Evolutionary conservation across 1,140 invertebrate genomes (phyloP), one percentile per base, ranked within the genome.

Genomic region (Stegodyphus mimosarum): DNA sequence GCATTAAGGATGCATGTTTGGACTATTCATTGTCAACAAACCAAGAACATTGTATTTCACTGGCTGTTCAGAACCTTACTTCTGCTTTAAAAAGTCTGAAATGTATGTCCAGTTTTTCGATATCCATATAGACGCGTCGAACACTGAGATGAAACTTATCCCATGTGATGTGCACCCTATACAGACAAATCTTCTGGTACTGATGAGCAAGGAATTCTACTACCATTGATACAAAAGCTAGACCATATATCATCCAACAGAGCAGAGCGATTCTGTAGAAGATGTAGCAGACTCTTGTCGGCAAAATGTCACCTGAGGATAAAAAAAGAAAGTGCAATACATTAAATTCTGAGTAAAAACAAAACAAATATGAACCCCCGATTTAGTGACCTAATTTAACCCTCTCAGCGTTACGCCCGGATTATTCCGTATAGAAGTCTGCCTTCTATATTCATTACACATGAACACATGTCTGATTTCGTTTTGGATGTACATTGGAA

Each of bases 41-140:
- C 33, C 1, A 33, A 33, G 33, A 33, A 33, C 33, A 33, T 1
- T 33, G 3, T 33, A 33, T 33, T 33, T 33, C 33, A 3, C 3
- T 33, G 3, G 33, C 33, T 33, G 3, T 33, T 33, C 33, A 48
- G 17, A 53, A 33, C 50, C n/a, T 70, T 53, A 79, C 77, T 17
- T 15, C 49, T 13, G 55, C 2, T 51, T 66, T 83, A 9, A 74
- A 15, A 53, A 83, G 79, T 53, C 79, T 64, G 60, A 83, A 83
- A 48, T 83, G 79, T 10, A 83, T 13, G 33, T 83, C 79, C 55
- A 83, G 17, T n/a, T 52, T 73, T 48, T 83, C 79, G 2, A 63
- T 50, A 50, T 83, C 71, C 9, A 83, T 17, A 10, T 18, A 18
- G 13, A 74, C 71, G 51, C 70, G 55, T 11, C n/a, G 70, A 6